Evolutionary conservation across 2,888 invertebrate genomes (phyloP).

Genomic region (Coleophora deauratella): DNA sequence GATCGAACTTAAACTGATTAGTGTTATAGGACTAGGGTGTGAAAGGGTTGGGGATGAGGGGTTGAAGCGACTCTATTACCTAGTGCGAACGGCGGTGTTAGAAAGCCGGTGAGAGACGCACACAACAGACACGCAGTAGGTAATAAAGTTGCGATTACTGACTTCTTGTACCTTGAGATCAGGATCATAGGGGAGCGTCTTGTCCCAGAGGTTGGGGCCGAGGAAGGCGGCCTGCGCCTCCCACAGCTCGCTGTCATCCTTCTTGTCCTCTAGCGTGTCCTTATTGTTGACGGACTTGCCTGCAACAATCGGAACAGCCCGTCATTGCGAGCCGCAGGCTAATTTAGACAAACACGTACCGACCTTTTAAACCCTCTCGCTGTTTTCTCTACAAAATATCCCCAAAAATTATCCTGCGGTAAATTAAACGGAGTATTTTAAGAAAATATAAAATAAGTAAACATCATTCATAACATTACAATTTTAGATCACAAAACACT

Average conservation of each 20-base stretch:
- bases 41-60: conserved; percentile 7
- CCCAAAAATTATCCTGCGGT: no score
- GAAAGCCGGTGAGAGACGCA: conserved; percentile 38
- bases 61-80: conserved; percentile 48
- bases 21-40: conserved; percentile 7
- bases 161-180: conserved; percentile 94
- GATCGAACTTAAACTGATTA: background rate
- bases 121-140: conserved; percentile 58
- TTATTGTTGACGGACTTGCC: conserved; percentile 77
- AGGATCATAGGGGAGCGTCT: conserved; percentile 92
- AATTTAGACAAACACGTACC: conserved; percentile 8
- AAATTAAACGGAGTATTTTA: no score
- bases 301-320: conserved; percentile 64
- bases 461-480: no score
- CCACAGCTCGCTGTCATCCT: conserved; percentile 91
- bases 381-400: no score
- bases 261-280: conserved; percentile 79
- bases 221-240: conserved; percentile 97
- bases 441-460: no score
- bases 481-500: no score
- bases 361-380: conserved; percentile 3
- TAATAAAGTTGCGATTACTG: conserved; percentile 68
- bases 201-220: conserved; percentile 97
- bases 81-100: conserved; percentile 43
- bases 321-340: conserved; percentile 34